A percentile compares a stretch with the other conserved stretches of the same genome.
Conservation (phyloP, 2,113 vertebrate genomes). For the Macrotis lagotis region DNA sequence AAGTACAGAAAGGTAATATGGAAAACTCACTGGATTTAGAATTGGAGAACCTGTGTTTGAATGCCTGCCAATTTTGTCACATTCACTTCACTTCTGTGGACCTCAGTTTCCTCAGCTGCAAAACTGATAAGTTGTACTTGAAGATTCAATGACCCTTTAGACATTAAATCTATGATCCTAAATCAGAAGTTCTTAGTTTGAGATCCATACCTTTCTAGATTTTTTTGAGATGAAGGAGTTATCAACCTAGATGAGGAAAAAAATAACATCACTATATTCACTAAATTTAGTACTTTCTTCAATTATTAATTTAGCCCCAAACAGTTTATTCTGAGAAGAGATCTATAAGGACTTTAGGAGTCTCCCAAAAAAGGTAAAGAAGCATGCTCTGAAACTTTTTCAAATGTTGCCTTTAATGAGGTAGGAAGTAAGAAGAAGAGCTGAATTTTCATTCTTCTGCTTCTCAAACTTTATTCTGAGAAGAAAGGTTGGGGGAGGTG, state of each 20-base stretch:
- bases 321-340: neutral
- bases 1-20: too few relatives aligned
- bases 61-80: neutral
- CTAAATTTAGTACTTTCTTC: neutral
- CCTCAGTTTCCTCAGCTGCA: neutral
- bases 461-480: neutral
- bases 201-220: neutral
- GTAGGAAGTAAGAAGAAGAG: neutral
- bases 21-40: neutral
- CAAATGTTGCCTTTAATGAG: neutral
- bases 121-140: neutral
- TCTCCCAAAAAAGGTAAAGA: neutral
- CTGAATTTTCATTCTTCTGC: neutral
- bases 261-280: neutral
- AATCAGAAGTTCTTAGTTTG: neutral
- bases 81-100: neutral
- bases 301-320: neutral
- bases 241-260: neutral
- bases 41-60: neutral
- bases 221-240: neutral
- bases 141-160: neutral
- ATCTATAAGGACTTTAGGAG: neutral
- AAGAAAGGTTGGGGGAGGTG: neutral
- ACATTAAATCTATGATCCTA: neutral
- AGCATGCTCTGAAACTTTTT: neutral